Percentiles rank a stretch among this genome's conserved stretches.
These are phyloP conservation scores for Diachrysia chrysitis DNA, from an alignment of 2,888 invertebrate genomes.

Conservation along the genomic window DNA sequence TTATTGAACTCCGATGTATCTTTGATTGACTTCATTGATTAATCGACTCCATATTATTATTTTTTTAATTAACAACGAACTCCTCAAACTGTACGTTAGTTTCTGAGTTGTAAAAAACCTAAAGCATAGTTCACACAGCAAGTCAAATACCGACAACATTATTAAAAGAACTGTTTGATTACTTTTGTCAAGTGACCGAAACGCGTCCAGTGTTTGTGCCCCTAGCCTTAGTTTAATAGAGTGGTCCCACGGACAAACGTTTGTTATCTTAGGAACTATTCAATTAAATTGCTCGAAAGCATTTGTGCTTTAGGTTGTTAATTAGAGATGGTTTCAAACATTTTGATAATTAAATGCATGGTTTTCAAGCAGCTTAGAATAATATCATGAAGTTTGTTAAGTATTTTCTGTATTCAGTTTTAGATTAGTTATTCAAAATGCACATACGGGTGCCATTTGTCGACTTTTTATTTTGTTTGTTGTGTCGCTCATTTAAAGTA, in stretches of 20 bases:
- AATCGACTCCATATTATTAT: too few relatives aligned
- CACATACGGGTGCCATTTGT: too few relatives aligned
- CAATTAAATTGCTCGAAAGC: conserved; percentile 45
- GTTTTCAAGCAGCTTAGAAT: not conserved
- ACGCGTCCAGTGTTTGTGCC: not conserved
- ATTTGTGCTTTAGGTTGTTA: conserved; percentile 16
- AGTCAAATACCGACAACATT: not conserved
- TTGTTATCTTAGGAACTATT: conserved; percentile 28
- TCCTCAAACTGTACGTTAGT: too few relatives aligned
- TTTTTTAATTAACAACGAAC: too few relatives aligned
- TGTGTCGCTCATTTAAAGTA: too few relatives aligned
- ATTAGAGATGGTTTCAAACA: not conserved
- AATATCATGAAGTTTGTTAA: not conserved
- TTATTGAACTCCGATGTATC: too few relatives aligned
- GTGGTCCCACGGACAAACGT: conserved; percentile 21
- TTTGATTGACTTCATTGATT: too few relatives aligned
- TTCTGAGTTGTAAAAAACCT: too few relatives aligned
- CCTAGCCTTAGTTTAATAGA: conserved; percentile 22
- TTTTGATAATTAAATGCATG: not conserved
- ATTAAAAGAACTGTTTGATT: not conserved
- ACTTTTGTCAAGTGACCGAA: conserved; percentile 12
- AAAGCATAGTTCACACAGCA: conserved; percentile 12
- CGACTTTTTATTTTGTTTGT: too few relatives aligned
- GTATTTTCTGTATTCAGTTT: not conserved
- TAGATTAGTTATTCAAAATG: too few relatives aligned